These are phyloP conservation scores for Podarcis muralis DNA, from an alignment of 2,113 vertebrate species.

Conservation along the genomic window DNA sequence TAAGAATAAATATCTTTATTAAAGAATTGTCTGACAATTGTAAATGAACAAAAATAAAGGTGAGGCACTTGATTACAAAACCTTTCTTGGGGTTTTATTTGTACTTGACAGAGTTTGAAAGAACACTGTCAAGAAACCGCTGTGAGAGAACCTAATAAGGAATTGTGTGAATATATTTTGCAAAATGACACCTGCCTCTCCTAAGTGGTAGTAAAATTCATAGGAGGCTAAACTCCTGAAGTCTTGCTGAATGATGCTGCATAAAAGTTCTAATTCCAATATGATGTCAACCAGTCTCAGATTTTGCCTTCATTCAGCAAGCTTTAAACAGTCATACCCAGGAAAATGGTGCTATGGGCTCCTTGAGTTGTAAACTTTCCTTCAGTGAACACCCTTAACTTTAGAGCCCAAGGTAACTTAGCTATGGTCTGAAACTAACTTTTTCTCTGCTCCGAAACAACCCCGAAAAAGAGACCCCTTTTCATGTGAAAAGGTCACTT, in stretches of 20 bases:
- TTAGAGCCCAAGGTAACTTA: background rate
- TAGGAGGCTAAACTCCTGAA: background rate
- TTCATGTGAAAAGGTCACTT: background rate
- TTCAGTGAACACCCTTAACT: background rate
- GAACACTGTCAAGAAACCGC: background rate
- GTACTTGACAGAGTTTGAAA: background rate
- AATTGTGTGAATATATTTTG: background rate
- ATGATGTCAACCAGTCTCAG: background rate
- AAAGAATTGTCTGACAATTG: constrained; percentile 75
- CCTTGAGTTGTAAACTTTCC: background rate
- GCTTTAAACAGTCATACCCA: too few species aligned
- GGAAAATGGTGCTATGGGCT: too few species aligned
- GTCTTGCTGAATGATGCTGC: background rate
- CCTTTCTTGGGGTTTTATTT: constrained; percentile 48
- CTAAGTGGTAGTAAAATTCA: too few species aligned
- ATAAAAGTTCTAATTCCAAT: background rate
- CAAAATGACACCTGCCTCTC: background rate
- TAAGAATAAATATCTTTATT: constrained; percentile 73
- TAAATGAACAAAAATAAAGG: constrained; percentile 81
- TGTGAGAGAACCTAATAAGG: background rate
- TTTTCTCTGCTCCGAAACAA: background rate
- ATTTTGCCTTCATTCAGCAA: background rate
- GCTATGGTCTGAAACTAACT: background rate
- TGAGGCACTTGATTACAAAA: constrained; percentile 66
- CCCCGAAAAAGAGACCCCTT: background rate